These are phyloP conservation scores for Oceanodroma tethys DNA, from an alignment of 2,113 vertebrate genomes.

Conservation along the genomic window DNA sequence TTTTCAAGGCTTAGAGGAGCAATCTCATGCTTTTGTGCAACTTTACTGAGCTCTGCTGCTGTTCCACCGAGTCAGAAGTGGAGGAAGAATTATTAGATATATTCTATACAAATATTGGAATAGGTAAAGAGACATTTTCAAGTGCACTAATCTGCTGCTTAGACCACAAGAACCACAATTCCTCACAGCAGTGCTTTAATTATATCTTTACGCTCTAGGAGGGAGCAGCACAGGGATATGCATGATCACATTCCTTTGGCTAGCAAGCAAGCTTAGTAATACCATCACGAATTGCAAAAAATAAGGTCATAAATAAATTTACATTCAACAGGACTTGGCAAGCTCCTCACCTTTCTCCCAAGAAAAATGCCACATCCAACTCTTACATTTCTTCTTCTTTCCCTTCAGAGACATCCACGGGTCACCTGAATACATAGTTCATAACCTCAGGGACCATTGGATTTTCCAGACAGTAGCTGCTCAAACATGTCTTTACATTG, in stretches of 20 bases:
- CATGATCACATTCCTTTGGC: not conserved
- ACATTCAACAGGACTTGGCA: not conserved
- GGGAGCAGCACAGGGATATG: not conserved
- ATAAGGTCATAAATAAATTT: not conserved
- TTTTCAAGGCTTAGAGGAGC: not conserved
- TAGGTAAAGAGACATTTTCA: not conserved
- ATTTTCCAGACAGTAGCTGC: not conserved
- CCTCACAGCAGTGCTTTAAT: not conserved
- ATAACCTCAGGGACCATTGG: not conserved
- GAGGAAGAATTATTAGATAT: not conserved
- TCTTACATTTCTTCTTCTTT: not conserved
- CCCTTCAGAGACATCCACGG: not conserved
- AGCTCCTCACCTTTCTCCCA: slow-evolving; percentile 44
- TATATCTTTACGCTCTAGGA: not conserved
- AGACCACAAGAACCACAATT: not conserved
- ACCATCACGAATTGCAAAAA: not conserved
- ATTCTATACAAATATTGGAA: not conserved
- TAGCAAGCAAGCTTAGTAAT: not conserved
- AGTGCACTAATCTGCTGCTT: not conserved
- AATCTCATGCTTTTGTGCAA: not conserved
- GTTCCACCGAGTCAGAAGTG: not conserved
- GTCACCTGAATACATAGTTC: not conserved
- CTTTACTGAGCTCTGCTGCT: not conserved
- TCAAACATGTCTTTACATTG: not conserved
- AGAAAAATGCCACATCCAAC: slow-evolving; percentile 56